Percentiles rank a stretch among this genome's conserved stretches.
Conservation (phyloP, 2,797 vertebrate species). For the Oreochromis grahami region DNA sequence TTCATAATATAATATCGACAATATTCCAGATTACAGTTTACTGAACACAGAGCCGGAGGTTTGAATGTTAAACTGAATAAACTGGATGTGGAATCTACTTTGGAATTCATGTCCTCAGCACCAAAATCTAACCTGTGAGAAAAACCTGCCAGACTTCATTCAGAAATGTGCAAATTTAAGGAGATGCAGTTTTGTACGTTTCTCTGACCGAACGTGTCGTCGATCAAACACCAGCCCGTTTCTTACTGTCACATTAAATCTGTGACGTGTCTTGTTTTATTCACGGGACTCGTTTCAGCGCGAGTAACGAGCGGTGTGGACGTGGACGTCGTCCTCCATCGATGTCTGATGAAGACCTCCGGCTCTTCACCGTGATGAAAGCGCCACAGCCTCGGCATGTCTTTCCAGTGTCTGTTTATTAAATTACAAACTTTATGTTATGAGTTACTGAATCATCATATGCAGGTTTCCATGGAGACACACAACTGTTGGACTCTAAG, state of each 20-base stretch:
- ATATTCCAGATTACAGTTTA: background rate
- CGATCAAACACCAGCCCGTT: background rate
- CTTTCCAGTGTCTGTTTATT: slow-evolving; percentile 72
- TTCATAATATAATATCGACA: background rate
- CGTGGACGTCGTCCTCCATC: background rate
- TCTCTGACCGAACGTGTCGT: background rate
- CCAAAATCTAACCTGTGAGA: background rate
- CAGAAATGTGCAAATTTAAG: background rate
- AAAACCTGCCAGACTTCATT: background rate
- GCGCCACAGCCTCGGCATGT: background rate
- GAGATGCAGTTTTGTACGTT: background rate
- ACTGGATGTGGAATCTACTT: background rate
- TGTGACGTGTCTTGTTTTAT: background rate
- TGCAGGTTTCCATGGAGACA: slow-evolving; percentile 34
- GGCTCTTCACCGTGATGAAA: background rate
- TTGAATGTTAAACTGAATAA: background rate
- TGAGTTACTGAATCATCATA: slow-evolving; percentile 50
- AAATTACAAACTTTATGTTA: slow-evolving; percentile 70
- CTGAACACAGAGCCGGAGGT: background rate
- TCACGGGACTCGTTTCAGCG: background rate
- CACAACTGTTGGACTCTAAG: slow-evolving; percentile 36
- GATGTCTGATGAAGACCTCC: accelerated
- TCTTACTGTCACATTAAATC: background rate
- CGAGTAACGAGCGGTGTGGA: background rate
- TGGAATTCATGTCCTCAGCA: background rate